Evolutionary conservation across 2,113 vertebrate species (phyloP).

Genomic region (Hippocampus comes): DNA sequence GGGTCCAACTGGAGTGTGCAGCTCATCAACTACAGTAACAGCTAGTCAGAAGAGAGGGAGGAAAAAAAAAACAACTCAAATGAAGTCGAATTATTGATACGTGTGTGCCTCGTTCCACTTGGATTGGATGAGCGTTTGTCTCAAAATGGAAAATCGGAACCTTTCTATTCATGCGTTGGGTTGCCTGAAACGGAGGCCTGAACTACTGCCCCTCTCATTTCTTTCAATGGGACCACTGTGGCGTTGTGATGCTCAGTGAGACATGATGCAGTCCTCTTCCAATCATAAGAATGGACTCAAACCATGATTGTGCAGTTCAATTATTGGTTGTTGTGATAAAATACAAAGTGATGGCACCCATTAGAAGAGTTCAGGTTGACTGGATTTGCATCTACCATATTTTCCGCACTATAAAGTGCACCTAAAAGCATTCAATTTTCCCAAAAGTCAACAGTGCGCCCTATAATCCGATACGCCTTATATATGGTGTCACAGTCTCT

Average conservation of each 20-base stretch:
- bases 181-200: background rate
- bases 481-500: no score
- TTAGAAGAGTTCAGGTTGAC: background rate
- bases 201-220: background rate
- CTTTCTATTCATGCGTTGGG: background rate
- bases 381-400: background rate
- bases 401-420: no score
- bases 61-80: background rate
- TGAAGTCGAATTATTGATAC: no score
- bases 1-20: no score
- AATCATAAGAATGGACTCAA: background rate
- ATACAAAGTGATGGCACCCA: background rate
- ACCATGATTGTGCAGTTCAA: background rate
- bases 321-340: background rate
- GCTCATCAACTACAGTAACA: no score
- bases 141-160: background rate
- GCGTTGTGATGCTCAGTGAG: conserved; percentile 1
- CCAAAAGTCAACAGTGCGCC: no score
- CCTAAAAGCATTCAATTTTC: no score
- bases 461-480: no score
- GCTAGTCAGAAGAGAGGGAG: background rate
- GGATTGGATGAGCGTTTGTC: background rate
- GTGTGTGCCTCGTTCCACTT: no score
- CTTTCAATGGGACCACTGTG: conserved; percentile 6
- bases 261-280: background rate